phyloP scores from a whole-genome alignment of 2,113 vertebrate species.

The Clarias gariepinus region DNA sequence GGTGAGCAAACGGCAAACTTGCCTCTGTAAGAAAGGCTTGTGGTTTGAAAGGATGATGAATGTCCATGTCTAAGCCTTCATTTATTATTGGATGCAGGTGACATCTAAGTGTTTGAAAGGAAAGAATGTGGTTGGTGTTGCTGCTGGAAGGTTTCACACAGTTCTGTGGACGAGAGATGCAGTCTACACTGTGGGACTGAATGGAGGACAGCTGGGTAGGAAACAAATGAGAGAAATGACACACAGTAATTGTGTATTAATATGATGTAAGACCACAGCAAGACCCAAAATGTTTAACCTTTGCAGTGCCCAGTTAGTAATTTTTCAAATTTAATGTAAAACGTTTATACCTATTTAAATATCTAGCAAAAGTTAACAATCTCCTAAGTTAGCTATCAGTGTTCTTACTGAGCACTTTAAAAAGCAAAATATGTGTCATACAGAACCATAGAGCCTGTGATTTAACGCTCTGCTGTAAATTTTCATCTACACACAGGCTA shows the following conservation, averaged over 20 bases:
- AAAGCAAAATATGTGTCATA: not conserved
- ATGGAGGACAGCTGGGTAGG: constrained; percentile 95
- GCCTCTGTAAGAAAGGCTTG: not conserved
- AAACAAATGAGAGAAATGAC: not conserved
- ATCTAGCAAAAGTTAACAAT: not conserved
- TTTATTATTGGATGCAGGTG: constrained; percentile 71
- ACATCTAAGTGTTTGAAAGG: constrained; percentile 91
- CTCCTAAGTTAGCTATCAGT: not conserved
- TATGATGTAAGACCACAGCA: constrained; percentile 3
- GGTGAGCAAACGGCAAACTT: constrained; percentile 67
- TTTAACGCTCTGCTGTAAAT: not conserved
- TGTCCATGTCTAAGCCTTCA: not conserved
- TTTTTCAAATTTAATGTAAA: not conserved
- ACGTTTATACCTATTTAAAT: not conserved
- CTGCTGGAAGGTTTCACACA: constrained; percentile 94
- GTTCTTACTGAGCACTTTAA: not conserved
- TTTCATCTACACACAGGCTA: constrained; percentile 75
- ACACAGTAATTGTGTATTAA: constrained; percentile 2
- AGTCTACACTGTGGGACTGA: constrained; percentile 93
- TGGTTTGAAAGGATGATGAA: not conserved
- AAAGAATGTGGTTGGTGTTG: constrained; percentile 86
- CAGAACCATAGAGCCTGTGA: not conserved
- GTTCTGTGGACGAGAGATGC: constrained; percentile 94
- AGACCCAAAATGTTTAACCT: not conserved
- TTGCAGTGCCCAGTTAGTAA: not conserved